Base-by-base conservation (phyloP, 2,888 invertebrate species). In the Myopa testacea region DNA sequence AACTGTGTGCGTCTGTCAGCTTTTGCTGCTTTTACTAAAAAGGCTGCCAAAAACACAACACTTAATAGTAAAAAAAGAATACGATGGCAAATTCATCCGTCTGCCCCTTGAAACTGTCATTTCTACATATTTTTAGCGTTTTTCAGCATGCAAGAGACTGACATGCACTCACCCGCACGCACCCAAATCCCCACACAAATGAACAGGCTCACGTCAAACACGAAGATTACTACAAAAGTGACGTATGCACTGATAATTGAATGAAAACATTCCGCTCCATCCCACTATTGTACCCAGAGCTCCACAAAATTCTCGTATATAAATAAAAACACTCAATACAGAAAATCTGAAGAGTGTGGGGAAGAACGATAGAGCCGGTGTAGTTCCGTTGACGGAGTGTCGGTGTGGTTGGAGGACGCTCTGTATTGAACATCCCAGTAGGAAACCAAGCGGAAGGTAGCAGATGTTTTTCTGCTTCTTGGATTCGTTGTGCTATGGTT, bases 241-340 rank as follows among this genome's bases (percentile, higher is more conserved):
- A 82, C 82, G 82, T 82, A 77, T 79, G 79, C 77, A 38, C 74
- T 75, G 74, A 77, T 74, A 79, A 77, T 79, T 79, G 79, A 79
- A 77, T 79, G 74, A 79, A 78, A 77, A 77, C 74, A 79, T 70
- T 58, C 16, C 69, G 37, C 19, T 38, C 63, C 58, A 50, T 52
- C 62, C 62, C 50, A 26, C 73, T 19, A 38, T 19, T 26, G 26
- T 19, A 37, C 60, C 62, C n/a, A 38, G 45, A 19, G 62, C 62
- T 26, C 14, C 50, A 69, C 14, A 34, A 52, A 52, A n/a, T 71
- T 4, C 6, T 60, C 40, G 37, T 10, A 16, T 34, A 8, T 34
- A 65, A 65, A 60, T 26, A 38, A 19, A 60, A 73, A 26, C 40
- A 10, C 12, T 50, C 16, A 45, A 26, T 12, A 14, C 26, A 19